These are phyloP conservation scores for Drosophila grimshawi DNA, from an alignment of 1,140 invertebrate genomes.

Conservation along the genomic window DNA sequence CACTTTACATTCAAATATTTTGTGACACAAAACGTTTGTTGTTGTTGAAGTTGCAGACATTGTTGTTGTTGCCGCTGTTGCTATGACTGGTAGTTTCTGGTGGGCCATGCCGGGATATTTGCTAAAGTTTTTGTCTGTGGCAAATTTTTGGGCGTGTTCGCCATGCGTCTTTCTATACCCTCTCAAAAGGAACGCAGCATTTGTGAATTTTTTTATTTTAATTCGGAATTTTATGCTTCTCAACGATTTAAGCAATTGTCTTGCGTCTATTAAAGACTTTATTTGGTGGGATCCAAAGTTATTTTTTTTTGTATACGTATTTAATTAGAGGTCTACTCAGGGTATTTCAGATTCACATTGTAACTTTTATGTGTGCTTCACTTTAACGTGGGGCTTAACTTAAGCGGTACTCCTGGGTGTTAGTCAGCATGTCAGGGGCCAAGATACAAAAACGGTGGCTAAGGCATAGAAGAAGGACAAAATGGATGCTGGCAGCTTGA, in stretches of 20 bases:
- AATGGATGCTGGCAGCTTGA: conserved; percentile 56
- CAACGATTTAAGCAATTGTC: neutral
- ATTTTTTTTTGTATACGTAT: too few species aligned
- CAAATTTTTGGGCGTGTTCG: conserved; percentile 70
- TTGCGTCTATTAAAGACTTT: neutral
- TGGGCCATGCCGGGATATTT: conserved; percentile 60
- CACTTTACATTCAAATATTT: conserved; percentile 83
- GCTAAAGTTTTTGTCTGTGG: conserved; percentile 63
- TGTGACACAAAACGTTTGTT: conserved; percentile 78
- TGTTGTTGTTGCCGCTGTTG: conserved; percentile 34
- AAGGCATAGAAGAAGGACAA: conserved; percentile 15
- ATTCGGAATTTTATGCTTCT: neutral
- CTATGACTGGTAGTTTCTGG: conserved; percentile 2
- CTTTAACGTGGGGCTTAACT: conserved; percentile 27
- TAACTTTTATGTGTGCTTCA: neutral
- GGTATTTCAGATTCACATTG: conserved; percentile 1
- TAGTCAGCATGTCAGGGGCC: conserved; percentile 36
- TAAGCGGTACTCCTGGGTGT: neutral
- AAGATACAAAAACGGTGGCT: conserved; percentile 4
- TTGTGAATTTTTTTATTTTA: neutral
- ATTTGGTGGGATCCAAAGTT: too few species aligned
- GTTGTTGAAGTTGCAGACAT: conserved; percentile 25
- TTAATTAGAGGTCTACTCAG: neutral
- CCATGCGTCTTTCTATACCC: conserved; percentile 44
- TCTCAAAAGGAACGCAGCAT: neutral